These are phyloP conservation scores for Mobula birostris DNA, from an alignment of 2,113 vertebrate species.

Conservation along the genomic window DNA sequence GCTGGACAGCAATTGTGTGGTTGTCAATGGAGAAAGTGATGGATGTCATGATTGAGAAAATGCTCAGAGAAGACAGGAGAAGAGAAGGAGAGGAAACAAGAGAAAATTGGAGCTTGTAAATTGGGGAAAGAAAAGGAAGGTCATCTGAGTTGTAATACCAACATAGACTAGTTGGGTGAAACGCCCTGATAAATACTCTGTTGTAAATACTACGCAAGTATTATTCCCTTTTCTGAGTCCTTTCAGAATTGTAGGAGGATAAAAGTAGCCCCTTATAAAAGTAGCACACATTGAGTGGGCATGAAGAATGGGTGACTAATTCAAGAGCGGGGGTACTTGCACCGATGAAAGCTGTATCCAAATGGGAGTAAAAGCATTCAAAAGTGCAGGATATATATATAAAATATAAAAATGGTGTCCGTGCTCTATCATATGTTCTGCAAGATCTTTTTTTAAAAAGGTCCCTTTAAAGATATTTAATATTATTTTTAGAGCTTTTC, in stretches of 20 bases:
- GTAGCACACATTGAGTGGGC: not conserved
- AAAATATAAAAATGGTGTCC: not conserved
- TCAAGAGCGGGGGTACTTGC: not conserved
- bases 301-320: not conserved
- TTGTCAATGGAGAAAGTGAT: too few species aligned
- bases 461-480: not conserved
- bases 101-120: too few species aligned
- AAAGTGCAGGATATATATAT: not conserved
- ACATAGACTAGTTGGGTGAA: too few species aligned
- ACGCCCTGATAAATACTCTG: too few species aligned
- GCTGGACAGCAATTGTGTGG: too few species aligned
- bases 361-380: not conserved
- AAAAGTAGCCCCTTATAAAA: not conserved
- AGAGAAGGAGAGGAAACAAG: too few species aligned
- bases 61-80: too few species aligned
- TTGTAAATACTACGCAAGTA: not conserved
- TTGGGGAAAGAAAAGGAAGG: too few species aligned
- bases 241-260: not conserved
- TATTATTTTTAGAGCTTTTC: not conserved
- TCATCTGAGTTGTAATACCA: too few species aligned
- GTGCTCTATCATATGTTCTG: not conserved
- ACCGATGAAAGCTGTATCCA: not conserved
- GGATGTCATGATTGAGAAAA: too few species aligned
- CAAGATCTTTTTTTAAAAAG: not conserved
- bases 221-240: not conserved